Base-by-base conservation (phyloP, 2,888 invertebrate genomes). In the Prenolepis imparis region DNA sequence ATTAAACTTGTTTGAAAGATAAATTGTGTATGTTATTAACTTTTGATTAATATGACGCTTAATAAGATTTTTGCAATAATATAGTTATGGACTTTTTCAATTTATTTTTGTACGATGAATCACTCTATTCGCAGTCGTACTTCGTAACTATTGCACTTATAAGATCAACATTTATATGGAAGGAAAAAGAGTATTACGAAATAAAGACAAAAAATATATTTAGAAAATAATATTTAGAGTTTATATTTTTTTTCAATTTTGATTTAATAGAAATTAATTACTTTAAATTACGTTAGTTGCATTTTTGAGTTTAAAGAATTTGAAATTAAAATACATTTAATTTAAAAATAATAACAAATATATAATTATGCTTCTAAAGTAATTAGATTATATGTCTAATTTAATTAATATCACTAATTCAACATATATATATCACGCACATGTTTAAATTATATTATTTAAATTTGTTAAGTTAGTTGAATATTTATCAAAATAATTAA, bases 1-100 rank as follows among this genome's bases (percentile, higher is more conserved):
- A 52, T 24, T 64, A 75, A 75, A 64, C 21, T 6, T 36, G 18
- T 64, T 74, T 63, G 57, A 59, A 18, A 8, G 0, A 55, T 21
- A 1, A 57, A 21, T 73, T 77, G 52, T 15, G 1, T 32, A 55
- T 3, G 18, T 77, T 36, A 32, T 63, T 77, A 52, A 77, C 4
- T 52, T 12, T 77, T 21, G 12, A 78, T 75, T 63, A 78, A 66
- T 24, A 61, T 61, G 48, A 12, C 24, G 18, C 44, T 61, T 72
- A 59, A 28, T n/a, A 36, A 48, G 0, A 72, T 63, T 52, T 32
- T 57, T 61, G 0, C 21, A 59, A 0, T 41, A 24, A 32, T 5
- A 24, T 1, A 12, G n/a, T 0, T n/a, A 32, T 39, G 0, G 24
- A n/a, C 8, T 55, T 70, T 36, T 9, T n/a, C 0, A n/a, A 48